These are phyloP conservation scores for Meteorus sp. DNA, from an alignment of 1,140 invertebrate species.

Conservation along the genomic window DNA sequence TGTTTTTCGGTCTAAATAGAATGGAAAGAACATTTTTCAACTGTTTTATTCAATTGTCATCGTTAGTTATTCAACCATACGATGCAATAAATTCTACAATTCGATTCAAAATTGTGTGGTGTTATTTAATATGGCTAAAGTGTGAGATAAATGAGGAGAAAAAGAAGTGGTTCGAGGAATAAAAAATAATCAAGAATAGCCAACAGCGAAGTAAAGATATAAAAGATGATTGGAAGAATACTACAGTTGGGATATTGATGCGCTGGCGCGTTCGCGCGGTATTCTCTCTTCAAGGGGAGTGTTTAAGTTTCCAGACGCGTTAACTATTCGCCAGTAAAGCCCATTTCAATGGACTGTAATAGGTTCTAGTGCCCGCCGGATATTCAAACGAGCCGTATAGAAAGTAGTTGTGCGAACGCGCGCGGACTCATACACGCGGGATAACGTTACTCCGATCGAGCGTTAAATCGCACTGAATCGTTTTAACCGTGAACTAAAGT, in stretches of 20 bases:
- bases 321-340: constrained; percentile 25
- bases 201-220: too few relatives aligned
- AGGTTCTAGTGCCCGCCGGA: constrained; percentile 14
- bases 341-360: constrained; percentile 24
- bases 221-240: too few relatives aligned
- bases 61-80: too few relatives aligned
- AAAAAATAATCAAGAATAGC: neutral
- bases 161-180: neutral
- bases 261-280: too few relatives aligned
- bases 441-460: constrained; percentile 19
- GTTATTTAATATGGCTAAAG: too few relatives aligned
- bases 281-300: neutral
- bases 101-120: too few relatives aligned
- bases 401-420: constrained; percentile 19
- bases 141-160: neutral
- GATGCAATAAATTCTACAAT: too few relatives aligned
- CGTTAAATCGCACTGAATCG: constrained; percentile 23
- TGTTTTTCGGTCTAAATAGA: too few relatives aligned
- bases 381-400: constrained; percentile 26
- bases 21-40: too few relatives aligned
- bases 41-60: too few relatives aligned
- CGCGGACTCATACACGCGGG: too few relatives aligned
- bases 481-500: constrained; percentile 5
- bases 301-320: constrained; percentile 11
- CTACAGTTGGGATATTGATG: too few relatives aligned